Conservation (phyloP, 2,888 invertebrate species). For the Nebria salina region DNA sequence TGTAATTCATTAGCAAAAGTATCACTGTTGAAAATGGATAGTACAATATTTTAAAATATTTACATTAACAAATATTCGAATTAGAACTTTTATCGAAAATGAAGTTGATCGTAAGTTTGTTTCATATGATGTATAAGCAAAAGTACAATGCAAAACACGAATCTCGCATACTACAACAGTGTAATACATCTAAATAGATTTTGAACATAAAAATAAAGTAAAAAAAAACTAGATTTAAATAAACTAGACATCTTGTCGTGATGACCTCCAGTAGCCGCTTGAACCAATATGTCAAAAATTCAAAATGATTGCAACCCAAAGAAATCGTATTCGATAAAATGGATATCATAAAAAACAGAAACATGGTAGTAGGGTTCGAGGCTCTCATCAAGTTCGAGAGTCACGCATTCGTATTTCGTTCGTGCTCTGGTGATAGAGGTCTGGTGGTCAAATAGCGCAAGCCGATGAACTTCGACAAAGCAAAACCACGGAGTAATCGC, state of each 20-base stretch:
- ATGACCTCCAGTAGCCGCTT: conserved; percentile 17
- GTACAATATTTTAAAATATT: no score
- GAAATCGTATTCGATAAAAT: conserved; percentile 29
- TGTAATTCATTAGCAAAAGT: no score
- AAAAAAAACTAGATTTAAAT: background rate
- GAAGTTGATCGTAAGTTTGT: no score
- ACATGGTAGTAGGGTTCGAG: background rate
- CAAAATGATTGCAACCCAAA: conserved; percentile 26
- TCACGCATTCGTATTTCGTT: conserved; percentile 12
- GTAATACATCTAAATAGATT: background rate
- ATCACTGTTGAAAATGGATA: no score
- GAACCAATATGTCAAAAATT: conserved; percentile 39
- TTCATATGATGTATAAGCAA: no score
- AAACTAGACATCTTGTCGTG: conserved; percentile 2
- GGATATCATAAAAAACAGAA: conserved; percentile 25
- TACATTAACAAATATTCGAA: no score
- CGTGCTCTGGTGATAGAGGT: background rate
- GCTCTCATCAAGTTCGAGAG: conserved; percentile 5
- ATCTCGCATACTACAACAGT: no score
- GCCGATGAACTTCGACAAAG: conserved; percentile 5
- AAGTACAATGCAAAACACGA: no score
- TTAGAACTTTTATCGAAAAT: no score
- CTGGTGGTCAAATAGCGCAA: background rate
- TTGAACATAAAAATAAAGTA: background rate
- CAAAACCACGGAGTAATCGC: conserved; percentile 3